Conservation (phyloP, 2,797 vertebrate genomes). For the Furcifer pardalis region DNA sequence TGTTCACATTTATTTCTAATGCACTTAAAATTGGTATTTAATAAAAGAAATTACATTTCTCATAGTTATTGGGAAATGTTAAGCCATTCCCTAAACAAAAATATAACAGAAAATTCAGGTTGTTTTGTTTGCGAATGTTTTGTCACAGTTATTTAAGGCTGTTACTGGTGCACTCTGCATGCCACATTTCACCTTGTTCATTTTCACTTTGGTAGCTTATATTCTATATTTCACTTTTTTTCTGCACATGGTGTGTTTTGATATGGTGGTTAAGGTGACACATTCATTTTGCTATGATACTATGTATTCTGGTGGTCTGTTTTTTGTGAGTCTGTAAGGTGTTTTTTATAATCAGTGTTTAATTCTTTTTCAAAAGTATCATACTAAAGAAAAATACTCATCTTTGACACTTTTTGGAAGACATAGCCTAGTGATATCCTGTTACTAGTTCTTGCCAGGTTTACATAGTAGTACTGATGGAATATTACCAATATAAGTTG, state of each 20-base stretch:
- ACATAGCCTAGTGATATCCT: background rate
- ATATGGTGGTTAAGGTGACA: constrained; percentile 46
- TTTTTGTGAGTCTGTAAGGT: constrained; percentile 6
- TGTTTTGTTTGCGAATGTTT: constrained; percentile 20
- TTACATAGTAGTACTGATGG: background rate
- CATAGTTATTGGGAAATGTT: background rate
- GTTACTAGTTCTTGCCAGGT: too few relatives aligned
- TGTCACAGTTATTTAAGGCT: constrained; percentile 64
- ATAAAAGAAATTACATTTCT: background rate
- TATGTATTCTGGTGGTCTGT: constrained; percentile 52
- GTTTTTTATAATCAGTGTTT: background rate
- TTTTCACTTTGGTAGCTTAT: constrained; percentile 39
- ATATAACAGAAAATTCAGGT: background rate
- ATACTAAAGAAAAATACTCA: background rate
- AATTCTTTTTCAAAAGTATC: constrained; percentile 43
- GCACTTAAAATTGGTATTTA: constrained; percentile 46
- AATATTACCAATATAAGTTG: background rate
- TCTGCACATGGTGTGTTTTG: constrained; percentile 58
- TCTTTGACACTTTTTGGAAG: background rate
- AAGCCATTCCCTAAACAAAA: background rate
- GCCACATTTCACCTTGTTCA: constrained; percentile 44
- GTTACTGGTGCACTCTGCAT: constrained; percentile 62
- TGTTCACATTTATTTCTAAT: constrained; percentile 30
- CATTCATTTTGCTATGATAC: constrained; percentile 10
- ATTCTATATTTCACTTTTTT: constrained; percentile 53